Conservation (phyloP, 2,888 invertebrate species). For the Chesias legatella region DNA sequence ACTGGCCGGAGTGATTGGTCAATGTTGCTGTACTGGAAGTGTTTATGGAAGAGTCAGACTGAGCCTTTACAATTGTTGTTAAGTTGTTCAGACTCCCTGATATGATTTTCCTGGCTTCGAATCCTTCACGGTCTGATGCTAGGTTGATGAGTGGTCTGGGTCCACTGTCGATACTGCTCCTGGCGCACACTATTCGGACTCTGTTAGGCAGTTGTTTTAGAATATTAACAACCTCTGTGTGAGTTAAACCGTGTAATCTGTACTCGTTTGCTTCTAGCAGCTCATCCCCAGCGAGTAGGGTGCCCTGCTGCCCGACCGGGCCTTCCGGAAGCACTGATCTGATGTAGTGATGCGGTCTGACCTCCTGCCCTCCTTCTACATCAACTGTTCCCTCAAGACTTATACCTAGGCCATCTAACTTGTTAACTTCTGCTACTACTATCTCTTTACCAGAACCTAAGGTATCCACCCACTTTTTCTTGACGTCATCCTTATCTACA, state of each 20-base stretch:
- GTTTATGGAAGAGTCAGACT: constrained; percentile 95
- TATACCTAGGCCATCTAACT: constrained; percentile 96
- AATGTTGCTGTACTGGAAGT: constrained; percentile 92
- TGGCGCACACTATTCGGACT: constrained; percentile 95
- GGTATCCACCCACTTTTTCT: constrained; percentile 89
- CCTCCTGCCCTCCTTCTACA: constrained; percentile 97
- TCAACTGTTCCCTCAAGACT: constrained; percentile 99
- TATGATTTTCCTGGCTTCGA: constrained; percentile 89
- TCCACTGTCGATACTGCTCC: constrained; percentile 84
- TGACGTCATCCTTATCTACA: constrained; percentile 82
- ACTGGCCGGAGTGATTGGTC: constrained; percentile 83
- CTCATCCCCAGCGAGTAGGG: constrained; percentile 97
- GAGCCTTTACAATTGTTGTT: constrained; percentile 92
- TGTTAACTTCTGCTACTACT: constrained; percentile 94
- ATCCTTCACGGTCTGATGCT: constrained; percentile 88
- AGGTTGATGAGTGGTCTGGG: constrained; percentile 87
- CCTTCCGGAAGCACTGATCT: constrained; percentile 97
- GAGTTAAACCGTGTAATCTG: constrained; percentile 93
- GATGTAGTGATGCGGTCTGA: constrained; percentile 99
- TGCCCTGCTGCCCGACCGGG: constrained; percentile 95
- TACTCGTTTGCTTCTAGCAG: constrained; percentile 97
- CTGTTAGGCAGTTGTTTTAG: constrained; percentile 94
- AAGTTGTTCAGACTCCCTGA: constrained; percentile 93
- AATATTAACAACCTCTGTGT: constrained; percentile 97
- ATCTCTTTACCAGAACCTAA: constrained; percentile 92